Base-by-base conservation (phyloP, 2,797 vertebrate species). In the Lepilemur ruficaudatus region DNA sequence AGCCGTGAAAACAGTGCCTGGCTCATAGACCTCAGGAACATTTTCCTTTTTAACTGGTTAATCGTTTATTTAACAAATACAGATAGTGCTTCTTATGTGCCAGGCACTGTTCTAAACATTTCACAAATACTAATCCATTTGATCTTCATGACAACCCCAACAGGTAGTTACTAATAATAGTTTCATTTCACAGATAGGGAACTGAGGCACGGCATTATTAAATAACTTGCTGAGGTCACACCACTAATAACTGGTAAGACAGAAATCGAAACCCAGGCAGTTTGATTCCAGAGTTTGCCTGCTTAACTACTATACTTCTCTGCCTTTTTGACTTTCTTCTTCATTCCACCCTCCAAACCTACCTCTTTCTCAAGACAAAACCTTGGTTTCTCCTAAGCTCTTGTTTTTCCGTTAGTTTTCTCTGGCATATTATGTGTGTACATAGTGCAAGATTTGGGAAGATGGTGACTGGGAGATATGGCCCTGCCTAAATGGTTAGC, bases 121-220 rank as follows among this genome's bases (percentile, higher is more conserved):
- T 97, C 28, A 89, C 70, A 85, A 55, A 95, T 78, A 84, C 79
- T 75, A 93, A 85, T 72, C 93, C 28, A 91, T 94, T 69, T 88
- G 76, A 73, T 94, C 48, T 88, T 86, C 59, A 76, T 87, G 57
- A 87, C 5, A 83, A 70, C 70, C n/a, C 43, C 48, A 87, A 38
- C 75, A 93, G 17, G 65, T 86, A 88, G 22, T 94, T 87, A 73
- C 63, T 80, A 83, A 91, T 93, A 90, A 92, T 43, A 81, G 11
- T 61, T 20, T 92, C 11, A 78, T 88, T 94, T 95, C 84, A 92
- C 32, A 86, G 20, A 63, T 76, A 84, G 93, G 14, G 30, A 87
- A 96, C 55, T 61, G 23, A 84, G 55, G 9, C 17, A 41, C 12
- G 17, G 57, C 89, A 22, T 96, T 93, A 84, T 69, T 89, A 93